A percentile compares a stretch with the other conserved stretches of the same genome.
Evolutionary conservation across 2,888 invertebrate genomes (phyloP).

Genomic region (Ophion ventricosus): DNA sequence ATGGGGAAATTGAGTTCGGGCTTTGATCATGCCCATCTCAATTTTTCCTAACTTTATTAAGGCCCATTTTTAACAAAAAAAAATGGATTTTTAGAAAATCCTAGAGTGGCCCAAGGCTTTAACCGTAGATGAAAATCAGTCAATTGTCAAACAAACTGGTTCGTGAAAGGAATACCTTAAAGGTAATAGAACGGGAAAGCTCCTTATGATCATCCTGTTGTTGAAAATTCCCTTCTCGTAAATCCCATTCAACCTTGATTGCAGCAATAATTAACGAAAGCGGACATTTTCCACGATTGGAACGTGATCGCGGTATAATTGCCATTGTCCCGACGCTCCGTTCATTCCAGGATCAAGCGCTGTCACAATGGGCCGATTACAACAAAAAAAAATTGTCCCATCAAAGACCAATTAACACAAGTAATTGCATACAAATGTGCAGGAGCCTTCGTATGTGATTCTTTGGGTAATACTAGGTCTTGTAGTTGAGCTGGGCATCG

Average conservation of each 20-base stretch:
- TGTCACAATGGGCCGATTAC: conserved; percentile 8
- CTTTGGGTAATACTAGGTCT: neutral
- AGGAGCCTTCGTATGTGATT: neutral
- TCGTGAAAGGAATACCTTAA: too few species aligned
- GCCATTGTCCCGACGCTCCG: neutral
- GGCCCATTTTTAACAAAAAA: too few species aligned
- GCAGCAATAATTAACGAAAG: neutral
- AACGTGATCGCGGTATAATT: neutral
- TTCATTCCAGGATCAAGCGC: conserved; percentile 4
- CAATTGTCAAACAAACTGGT: too few species aligned
- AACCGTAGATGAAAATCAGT: too few species aligned
- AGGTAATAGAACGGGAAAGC: neutral
- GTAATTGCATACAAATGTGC: neutral
- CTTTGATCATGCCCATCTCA: too few species aligned
- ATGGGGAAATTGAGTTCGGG: too few species aligned
- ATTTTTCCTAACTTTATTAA: too few species aligned
- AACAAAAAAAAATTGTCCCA: conserved; percentile 19
- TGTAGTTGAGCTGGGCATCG: conserved; percentile 38
- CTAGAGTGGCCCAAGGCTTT: too few species aligned
- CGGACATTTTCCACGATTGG: conserved; percentile 6
- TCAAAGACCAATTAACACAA: conserved; percentile 15
- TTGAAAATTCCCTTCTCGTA: conserved; percentile 7
- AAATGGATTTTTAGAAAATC: too few species aligned
- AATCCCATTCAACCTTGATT: conserved; percentile 3
- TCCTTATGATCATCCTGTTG: neutral